Conservation (phyloP, 2,113 vertebrate species). For the Cichladusa arquata region DNA sequence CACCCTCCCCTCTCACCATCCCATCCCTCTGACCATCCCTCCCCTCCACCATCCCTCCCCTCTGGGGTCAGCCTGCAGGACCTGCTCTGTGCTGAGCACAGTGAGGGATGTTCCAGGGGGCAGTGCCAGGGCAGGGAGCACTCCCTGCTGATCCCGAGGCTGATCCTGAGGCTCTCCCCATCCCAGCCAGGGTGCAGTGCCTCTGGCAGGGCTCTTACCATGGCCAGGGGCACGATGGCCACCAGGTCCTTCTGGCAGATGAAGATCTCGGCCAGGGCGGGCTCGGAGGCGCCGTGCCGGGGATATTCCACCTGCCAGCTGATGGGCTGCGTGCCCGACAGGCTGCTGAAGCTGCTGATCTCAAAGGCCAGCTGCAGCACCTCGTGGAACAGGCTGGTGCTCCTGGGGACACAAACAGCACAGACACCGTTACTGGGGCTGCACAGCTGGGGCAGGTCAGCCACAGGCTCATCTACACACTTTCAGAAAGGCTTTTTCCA, state of each 20-base stretch:
- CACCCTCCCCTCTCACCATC: too few species aligned
- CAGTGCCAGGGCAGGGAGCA: background rate
- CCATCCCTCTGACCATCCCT: fast-evolving
- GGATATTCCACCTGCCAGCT: slow-evolving; percentile 95
- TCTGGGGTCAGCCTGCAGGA: background rate
- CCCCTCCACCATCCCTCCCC: too few species aligned
- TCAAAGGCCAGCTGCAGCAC: slow-evolving; percentile 92
- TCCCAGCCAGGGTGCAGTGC: background rate
- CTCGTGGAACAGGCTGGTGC: slow-evolving; percentile 78
- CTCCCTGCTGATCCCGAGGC: background rate
- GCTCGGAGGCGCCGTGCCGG: slow-evolving; percentile 72
- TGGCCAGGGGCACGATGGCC: slow-evolving; percentile 89
- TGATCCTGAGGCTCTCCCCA: background rate
- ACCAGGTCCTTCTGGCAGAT: slow-evolving; percentile 89
- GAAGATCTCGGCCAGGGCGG: slow-evolving; percentile 85
- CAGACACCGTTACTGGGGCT: background rate
- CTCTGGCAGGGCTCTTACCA: slow-evolving; percentile 78
- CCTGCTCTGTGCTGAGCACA: background rate
- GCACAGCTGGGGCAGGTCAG: background rate
- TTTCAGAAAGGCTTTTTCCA: background rate
- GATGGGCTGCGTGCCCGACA: slow-evolving; percentile 86
- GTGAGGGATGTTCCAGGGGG: background rate
- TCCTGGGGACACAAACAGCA: slow-evolving; percentile 70
- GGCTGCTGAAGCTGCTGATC: slow-evolving; percentile 84
- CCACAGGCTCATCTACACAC: background rate